Conservation (phyloP, 2,888 invertebrate genomes). For the Caenorhabditis imperialis region DNA sequence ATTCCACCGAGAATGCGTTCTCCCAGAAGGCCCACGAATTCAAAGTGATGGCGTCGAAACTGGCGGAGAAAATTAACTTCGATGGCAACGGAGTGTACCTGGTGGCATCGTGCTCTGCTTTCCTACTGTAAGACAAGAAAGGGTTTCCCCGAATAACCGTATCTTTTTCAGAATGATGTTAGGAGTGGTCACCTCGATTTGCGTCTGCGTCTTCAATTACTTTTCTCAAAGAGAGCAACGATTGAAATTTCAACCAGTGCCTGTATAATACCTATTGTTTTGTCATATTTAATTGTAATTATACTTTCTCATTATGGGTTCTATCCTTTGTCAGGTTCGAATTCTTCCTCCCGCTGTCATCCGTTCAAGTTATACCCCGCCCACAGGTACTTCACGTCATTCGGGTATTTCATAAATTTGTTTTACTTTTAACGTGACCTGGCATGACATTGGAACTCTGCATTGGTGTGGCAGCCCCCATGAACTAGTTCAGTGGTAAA, state of each 20-base stretch:
- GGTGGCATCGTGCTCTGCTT: slow-evolving; percentile 28
- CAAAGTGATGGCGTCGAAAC: slow-evolving; percentile 31
- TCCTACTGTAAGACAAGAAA: slow-evolving; percentile 36
- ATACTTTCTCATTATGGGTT: slow-evolving; percentile 2
- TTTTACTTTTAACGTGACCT: not conserved
- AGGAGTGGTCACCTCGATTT: slow-evolving; percentile 33
- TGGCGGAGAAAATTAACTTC: slow-evolving; percentile 29
- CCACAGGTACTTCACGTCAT: slow-evolving; percentile 15
- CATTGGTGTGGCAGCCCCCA: too few species aligned
- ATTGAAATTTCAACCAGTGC: slow-evolving; percentile 9
- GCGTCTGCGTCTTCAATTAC: slow-evolving; percentile 27
- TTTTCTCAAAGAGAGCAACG: too few species aligned
- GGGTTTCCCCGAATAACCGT: too few species aligned
- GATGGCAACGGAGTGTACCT: slow-evolving; percentile 32
- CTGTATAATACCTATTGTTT: slow-evolving; percentile 26
- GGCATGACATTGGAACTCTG: too few species aligned
- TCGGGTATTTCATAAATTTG: slow-evolving; percentile 19
- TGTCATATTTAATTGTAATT: not conserved
- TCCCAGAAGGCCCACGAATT: slow-evolving; percentile 18
- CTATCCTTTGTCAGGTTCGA: slow-evolving; percentile 11
- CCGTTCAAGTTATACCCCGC: slow-evolving; percentile 8
- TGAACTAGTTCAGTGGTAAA: too few species aligned
- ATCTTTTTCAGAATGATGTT: slow-evolving; percentile 36
- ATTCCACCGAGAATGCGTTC: slow-evolving; percentile 3
- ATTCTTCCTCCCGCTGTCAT: slow-evolving; percentile 8